Percentiles rank a stretch among this genome's conserved stretches.
Conservation (phyloP, 1,140 invertebrate genomes). For the Coenobita brevimanus region DNA sequence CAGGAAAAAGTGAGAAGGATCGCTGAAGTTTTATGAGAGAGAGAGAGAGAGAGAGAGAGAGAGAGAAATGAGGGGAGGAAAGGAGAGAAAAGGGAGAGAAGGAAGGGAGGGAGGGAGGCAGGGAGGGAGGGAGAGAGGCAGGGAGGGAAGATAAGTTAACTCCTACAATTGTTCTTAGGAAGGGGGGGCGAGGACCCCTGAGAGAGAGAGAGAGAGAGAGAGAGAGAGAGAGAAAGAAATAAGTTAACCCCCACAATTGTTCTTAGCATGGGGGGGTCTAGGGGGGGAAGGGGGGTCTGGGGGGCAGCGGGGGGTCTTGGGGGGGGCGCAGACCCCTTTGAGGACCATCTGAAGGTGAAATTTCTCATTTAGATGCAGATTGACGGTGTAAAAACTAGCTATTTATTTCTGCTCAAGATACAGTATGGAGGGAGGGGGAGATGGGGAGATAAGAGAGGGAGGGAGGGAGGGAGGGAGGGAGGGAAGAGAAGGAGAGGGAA, state of each 20-base stretch:
- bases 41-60: too few species aligned
- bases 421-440: conserved; percentile 3
- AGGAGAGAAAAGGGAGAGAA: background rate
- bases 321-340: conserved; percentile 39
- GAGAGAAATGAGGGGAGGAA: too few species aligned
- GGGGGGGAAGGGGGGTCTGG: background rate
- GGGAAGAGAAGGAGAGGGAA: too few species aligned
- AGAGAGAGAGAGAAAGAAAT: too few species aligned
- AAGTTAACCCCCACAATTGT: background rate
- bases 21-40: too few species aligned
- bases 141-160: background rate
- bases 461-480: too few species aligned
- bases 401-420: conserved; percentile 53
- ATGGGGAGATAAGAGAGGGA: too few species aligned
- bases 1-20: too few species aligned
- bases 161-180: too few species aligned
- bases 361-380: conserved; percentile 66
- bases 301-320: background rate
- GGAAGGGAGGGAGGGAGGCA: background rate
- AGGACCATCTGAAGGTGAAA: conserved; percentile 61
- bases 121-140: too few species aligned
- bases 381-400: conserved; percentile 60
- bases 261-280: background rate
- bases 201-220: background rate
- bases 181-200: too few species aligned